Percentiles rank a stretch among this genome's conserved stretches.
phyloP scores from a whole-genome alignment of 2,797 vertebrate genomes.

The Esox masquinongy region DNA sequence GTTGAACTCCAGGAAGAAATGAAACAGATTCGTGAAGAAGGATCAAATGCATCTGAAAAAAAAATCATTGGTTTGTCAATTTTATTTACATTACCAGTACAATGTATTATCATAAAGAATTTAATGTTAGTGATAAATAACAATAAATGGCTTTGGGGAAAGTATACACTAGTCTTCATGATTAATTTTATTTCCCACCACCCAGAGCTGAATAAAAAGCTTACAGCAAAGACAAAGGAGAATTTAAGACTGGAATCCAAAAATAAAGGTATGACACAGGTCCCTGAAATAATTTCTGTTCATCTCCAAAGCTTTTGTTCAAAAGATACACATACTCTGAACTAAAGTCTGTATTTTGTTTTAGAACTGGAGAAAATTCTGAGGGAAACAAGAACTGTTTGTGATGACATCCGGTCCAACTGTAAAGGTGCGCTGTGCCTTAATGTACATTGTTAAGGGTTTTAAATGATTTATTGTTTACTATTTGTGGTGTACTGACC shows the following conservation, averaged over 20 bases:
- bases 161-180: not conserved
- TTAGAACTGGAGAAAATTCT: conserved; percentile 46
- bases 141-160: not conserved
- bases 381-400: conserved; percentile 21
- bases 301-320: not conserved
- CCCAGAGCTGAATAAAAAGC: conserved; percentile 44
- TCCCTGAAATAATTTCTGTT: not conserved
- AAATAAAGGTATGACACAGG: conserved; percentile 40
- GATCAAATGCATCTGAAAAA: not conserved
- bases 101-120: too few species aligned
- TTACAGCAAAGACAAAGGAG: conserved; percentile 22
- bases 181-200: not conserved
- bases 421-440: conserved; percentile 41
- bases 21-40: not conserved
- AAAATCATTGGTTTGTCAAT: not conserved
- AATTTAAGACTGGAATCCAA: conserved; percentile 31
- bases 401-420: not conserved
- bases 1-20: not conserved
- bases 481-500: not conserved
- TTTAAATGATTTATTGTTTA: not conserved
- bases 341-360: conserved; percentile 4
- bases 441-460: not conserved
- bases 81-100: not conserved
- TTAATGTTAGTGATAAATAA: not conserved
- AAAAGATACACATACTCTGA: not conserved